A percentile compares a stretch with the other conserved stretches of the same genome.
phyloP scores from a whole-genome alignment of 30 jellyfish, hydroid and myxozoan genomes.

The Aurelia coerulea region DNA sequence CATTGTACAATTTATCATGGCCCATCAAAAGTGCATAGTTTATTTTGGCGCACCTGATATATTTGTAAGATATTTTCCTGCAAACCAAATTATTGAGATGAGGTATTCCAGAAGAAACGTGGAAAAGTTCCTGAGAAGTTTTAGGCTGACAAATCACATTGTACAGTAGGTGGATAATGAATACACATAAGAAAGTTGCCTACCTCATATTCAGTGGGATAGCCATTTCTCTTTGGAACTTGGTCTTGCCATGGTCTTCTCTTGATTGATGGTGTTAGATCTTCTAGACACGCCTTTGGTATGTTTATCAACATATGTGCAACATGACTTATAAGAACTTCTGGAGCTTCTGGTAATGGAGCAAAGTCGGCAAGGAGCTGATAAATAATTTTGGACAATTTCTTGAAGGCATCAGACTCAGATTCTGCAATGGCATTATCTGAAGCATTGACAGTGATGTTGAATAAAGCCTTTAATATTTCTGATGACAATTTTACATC shows the following conservation, averaged over 20 bases:
- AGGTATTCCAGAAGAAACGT: no score
- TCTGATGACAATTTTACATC: constrained; percentile 45
- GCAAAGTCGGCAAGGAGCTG: constrained; percentile 15
- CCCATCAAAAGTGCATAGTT: no score
- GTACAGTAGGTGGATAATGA: no score
- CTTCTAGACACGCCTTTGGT: constrained; percentile 59
- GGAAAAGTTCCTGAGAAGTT: no score
- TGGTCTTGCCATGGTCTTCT: constrained; percentile 63
- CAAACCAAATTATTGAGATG: no score
- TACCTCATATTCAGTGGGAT: constrained; percentile 60
- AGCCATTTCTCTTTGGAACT: constrained; percentile 34
- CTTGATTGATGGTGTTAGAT: constrained; percentile 42
- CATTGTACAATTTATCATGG: no score
- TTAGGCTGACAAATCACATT: no score
- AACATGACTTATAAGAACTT: constrained; percentile 54
- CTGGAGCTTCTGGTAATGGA: background rate
- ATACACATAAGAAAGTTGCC: no score
- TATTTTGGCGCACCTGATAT: no score
- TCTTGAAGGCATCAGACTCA: constrained; percentile 3
- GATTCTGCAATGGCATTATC: constrained; percentile 16
- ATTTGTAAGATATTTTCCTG: no score
- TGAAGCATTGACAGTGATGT: constrained; percentile 48
- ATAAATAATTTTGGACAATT: constrained; percentile 22
- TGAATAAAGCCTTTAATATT: constrained; percentile 74
- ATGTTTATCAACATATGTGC: constrained; percentile 76